Base-by-base conservation (phyloP, 2,113 vertebrate species). In the Apodemus sylvaticus region DNA sequence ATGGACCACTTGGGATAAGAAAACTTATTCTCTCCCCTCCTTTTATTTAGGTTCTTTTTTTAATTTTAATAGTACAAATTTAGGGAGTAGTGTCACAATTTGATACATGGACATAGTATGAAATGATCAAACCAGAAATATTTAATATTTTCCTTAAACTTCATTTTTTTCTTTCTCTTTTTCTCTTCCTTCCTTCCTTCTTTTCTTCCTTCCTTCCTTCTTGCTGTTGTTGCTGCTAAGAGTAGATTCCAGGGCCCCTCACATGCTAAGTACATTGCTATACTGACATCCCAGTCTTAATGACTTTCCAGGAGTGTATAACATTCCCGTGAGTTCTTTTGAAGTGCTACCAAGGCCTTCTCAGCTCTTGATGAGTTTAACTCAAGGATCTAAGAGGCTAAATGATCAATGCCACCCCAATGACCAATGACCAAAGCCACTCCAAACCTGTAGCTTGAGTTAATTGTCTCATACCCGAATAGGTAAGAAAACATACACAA, bases 1-100 rank as follows among this genome's bases (percentile, higher is more conserved):
- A 96, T 12, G 78, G 94, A 95, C 81, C 97, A 95, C 93, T 42
- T 90, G 77, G 60, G 91, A 86, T 97, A 93, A 97, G 95, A 48
- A 86, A 86, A 13, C 17, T 36, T 45, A 36, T 42, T 97, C 29
- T 70, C 22, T 36, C 6, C 73, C 48, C 39, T 22, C 42, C 71
- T 55, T 70, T 48, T 34, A 79, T 51, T 86, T 86, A n/a, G 5
- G 58, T 83, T 73, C 58, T 89, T 64, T 60, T 39, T 89, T 70
- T 58, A 58, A 24, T 78, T 78, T 88, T 48, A 81, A 71, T 88
- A 71, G 29, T 58, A 51, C 39, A 71, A 31, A 70, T 71, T 70
- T 87, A 11, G 20, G 48, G 66, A n/a, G 34, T 70, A 87, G 34
- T 70, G 34, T 71, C 22, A 87, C 36, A 53, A 10, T 87, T 87